These are phyloP conservation scores for Sycophila sp. DNA, from an alignment of 1,140 invertebrate genomes.

Conservation along the genomic window DNA sequence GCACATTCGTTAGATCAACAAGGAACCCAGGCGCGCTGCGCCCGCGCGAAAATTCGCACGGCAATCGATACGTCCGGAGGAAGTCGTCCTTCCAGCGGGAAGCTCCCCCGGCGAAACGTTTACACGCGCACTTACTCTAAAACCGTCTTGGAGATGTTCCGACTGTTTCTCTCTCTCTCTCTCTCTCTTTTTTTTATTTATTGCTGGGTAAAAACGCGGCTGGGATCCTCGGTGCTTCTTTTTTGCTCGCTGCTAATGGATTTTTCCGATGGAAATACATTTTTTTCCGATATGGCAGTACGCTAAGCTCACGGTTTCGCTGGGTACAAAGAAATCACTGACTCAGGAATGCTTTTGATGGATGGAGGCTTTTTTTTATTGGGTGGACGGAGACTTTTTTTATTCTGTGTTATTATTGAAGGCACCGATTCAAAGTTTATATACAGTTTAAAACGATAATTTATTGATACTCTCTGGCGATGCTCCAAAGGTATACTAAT, in stretches of 20 bases:
- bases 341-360: no score
- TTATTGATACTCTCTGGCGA: no score
- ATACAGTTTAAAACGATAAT: no score
- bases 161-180: neutral
- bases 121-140: conserved; percentile 1
- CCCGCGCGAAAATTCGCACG: conserved; percentile 28
- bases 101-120: neutral
- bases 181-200: neutral
- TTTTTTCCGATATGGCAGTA: no score
- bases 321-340: no score
- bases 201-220: neutral
- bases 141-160: neutral
- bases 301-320: no score
- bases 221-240: neutral
- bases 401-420: no score
- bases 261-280: no score
- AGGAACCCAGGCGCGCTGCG: neutral
- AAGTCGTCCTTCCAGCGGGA: conserved; percentile 19
- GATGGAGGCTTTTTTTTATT: no score
- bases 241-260: neutral
- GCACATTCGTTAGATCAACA: conserved; percentile 33
- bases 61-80: conserved; percentile 31
- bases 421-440: no score
- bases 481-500: no score
- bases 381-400: no score